Percentiles rank a stretch among this genome's conserved stretches.
Evolutionary conservation across 2,888 invertebrate species (phyloP).

Genomic region (Brachyptera risi): DNA sequence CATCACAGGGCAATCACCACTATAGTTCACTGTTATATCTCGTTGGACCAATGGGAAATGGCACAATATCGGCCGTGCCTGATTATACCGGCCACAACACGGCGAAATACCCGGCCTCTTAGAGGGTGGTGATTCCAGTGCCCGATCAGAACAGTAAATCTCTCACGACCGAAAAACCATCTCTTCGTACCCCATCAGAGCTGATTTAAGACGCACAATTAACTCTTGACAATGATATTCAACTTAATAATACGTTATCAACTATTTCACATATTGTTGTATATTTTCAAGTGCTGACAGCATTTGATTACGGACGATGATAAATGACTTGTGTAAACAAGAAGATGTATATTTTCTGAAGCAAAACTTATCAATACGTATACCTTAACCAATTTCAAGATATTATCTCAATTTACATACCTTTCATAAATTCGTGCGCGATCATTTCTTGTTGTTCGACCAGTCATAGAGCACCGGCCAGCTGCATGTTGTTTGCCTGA

Average conservation of each 20-base stretch:
- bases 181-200: too few species aligned
- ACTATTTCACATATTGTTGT: not conserved
- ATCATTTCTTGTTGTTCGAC: too few species aligned
- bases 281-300: slow-evolving; percentile 23
- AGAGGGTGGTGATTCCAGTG: too few species aligned
- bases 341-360: not conserved
- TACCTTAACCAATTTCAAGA: slow-evolving; percentile 26
- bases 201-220: slow-evolving; percentile 20
- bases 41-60: too few species aligned
- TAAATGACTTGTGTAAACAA: slow-evolving; percentile 21
- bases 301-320: slow-evolving; percentile 23
- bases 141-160: too few species aligned
- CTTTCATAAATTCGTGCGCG: slow-evolving; percentile 16
- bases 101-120: too few species aligned
- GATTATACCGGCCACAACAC: too few species aligned
- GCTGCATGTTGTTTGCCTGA: not conserved
- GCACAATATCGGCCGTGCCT: too few species aligned
- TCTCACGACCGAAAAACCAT: slow-evolving; percentile 1
- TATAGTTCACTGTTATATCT: too few species aligned
- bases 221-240: slow-evolving; percentile 23
- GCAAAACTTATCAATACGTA: not conserved
- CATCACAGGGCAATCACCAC: too few species aligned
- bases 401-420: slow-evolving; percentile 30
- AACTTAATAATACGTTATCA: slow-evolving; percentile 24
- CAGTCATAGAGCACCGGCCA: too few species aligned